A percentile compares a stretch with the other conserved stretches of the same genome.
Evolutionary conservation across 2,888 invertebrate species (phyloP).

Genomic region (Bombylius discolor): DNA sequence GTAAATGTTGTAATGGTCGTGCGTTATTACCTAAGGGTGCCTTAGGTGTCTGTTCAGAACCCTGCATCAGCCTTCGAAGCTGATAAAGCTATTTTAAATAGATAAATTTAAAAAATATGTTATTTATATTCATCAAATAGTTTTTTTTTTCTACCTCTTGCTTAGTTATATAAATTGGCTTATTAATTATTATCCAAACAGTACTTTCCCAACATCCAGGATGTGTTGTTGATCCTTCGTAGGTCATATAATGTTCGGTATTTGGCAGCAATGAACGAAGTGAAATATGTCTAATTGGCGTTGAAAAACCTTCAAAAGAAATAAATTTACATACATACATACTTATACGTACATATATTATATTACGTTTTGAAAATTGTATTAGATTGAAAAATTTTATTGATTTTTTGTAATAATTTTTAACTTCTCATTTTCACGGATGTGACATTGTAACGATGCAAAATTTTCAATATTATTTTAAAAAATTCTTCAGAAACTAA

Average conservation of each 20-base stretch:
- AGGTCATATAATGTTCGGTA: slow-evolving; percentile 91
- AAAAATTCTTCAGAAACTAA: too few species aligned
- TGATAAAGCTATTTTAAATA: slow-evolving; percentile 56
- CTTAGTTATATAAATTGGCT: slow-evolving; percentile 91
- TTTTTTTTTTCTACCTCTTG: slow-evolving; percentile 62
- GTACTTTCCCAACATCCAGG: slow-evolving; percentile 99
- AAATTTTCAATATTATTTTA: too few species aligned
- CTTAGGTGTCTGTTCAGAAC: slow-evolving; percentile 71
- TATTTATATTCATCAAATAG: neutral
- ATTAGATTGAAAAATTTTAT: too few species aligned
- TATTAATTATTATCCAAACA: slow-evolving; percentile 96
- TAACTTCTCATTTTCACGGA: too few species aligned
- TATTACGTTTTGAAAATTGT: too few species aligned
- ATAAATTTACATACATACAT: too few species aligned
- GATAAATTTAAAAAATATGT: too few species aligned
- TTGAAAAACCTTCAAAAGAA: slow-evolving; percentile 53
- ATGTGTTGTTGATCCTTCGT: slow-evolving; percentile 94
- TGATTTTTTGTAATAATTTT: too few species aligned
- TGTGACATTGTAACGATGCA: too few species aligned
- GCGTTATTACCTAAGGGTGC: slow-evolving; percentile 90
- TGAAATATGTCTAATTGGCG: slow-evolving; percentile 72
- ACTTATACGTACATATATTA: too few species aligned
- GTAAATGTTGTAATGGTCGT: slow-evolving; percentile 80
- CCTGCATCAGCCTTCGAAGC: slow-evolving; percentile 78
- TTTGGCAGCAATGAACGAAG: slow-evolving; percentile 77